These are phyloP conservation scores for Oreotrochilus melanogaster DNA, from an alignment of 2,113 vertebrate species.

Conservation along the genomic window DNA sequence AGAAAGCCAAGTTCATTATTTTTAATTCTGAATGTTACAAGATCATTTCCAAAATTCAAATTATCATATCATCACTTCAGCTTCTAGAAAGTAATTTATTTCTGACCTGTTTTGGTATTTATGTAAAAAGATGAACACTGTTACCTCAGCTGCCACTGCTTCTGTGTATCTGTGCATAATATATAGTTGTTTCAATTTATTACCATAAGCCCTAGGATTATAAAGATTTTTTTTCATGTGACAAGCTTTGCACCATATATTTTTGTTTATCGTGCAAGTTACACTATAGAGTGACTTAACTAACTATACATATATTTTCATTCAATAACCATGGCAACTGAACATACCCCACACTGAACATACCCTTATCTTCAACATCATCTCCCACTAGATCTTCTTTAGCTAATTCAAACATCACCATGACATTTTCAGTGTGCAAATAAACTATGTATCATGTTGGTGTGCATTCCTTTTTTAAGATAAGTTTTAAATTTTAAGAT, in stretches of 20 bases:
- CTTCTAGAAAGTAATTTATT: slow-evolving; percentile 32
- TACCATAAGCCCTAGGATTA: slow-evolving; percentile 24
- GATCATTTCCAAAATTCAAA: slow-evolving; percentile 45
- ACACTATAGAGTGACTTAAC: neutral
- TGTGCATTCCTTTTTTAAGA: slow-evolving; percentile 32
- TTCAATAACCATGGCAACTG: slow-evolving; percentile 64
- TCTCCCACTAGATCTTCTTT: slow-evolving; percentile 53
- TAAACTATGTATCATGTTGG: slow-evolving; percentile 49
- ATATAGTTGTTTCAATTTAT: slow-evolving; percentile 14
- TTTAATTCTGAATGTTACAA: neutral
- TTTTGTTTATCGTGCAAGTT: slow-evolving; percentile 46
- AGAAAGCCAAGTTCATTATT: slow-evolving; percentile 10
- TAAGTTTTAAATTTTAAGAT: slow-evolving; percentile 18
- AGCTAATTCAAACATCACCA: slow-evolving; percentile 58
- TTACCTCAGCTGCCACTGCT: slow-evolving; percentile 4
- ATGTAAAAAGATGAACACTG: neutral
- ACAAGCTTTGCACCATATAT: neutral
- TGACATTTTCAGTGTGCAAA: slow-evolving; percentile 67
- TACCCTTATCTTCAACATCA: neutral
- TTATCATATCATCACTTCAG: slow-evolving; percentile 41
- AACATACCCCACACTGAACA: neutral
- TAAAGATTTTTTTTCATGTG: slow-evolving; percentile 22
- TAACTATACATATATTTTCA: slow-evolving; percentile 20
- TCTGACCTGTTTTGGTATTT: slow-evolving; percentile 46
- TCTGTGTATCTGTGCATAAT: neutral